Evolutionary conservation across 1,140 invertebrate genomes (phyloP), one percentile per base, ranked within the genome.

Genomic region (Drosophila rhopaloa): DNA sequence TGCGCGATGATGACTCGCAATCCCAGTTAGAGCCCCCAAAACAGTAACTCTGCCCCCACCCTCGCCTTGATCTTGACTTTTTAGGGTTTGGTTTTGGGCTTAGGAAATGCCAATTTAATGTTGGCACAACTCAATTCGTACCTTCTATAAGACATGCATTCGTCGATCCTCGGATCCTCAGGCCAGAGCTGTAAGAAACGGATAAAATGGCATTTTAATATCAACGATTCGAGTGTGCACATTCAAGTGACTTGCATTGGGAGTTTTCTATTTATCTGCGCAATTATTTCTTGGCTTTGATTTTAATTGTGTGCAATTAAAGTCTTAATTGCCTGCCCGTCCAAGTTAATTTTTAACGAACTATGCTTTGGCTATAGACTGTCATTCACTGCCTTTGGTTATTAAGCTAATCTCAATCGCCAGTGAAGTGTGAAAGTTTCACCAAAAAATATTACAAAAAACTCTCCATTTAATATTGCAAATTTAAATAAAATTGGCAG

Each of bases 301-400:
- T 77, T 83, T 83, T 88, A 88, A 88, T 80, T 88, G 83, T 71
- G 24, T 53, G 67, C 79, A 88, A 88, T 88, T 88, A 88, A 75
- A 60, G 72, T n/a, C 50, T 86, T 88, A 89, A 88, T 88, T 83
- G 80, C 80, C 54, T 32, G 66, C 35, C 53, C 72, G 66, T 77
- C 79, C 74, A 74, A 89, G 81, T 85, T 60, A 67, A 74, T 50
- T 81, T 84, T 84, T 77, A 81, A 82, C 70, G 71, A 83, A 83
- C 83, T 86, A 81, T 75, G 62, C 73, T 11, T 43, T 38, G 35
- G 4, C 53, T 37, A 13, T 44, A 41, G 72, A 44, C 63, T 77
- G 73, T 66, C 79, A 70, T 47, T 77, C 47, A 59, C 29, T 48
- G 71, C 54, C 76, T 71, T 56, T 43, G 40, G 66, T 56, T 77